Conservation (phyloP, 2,113 vertebrate genomes). For the Heteronetta atricapilla region DNA sequence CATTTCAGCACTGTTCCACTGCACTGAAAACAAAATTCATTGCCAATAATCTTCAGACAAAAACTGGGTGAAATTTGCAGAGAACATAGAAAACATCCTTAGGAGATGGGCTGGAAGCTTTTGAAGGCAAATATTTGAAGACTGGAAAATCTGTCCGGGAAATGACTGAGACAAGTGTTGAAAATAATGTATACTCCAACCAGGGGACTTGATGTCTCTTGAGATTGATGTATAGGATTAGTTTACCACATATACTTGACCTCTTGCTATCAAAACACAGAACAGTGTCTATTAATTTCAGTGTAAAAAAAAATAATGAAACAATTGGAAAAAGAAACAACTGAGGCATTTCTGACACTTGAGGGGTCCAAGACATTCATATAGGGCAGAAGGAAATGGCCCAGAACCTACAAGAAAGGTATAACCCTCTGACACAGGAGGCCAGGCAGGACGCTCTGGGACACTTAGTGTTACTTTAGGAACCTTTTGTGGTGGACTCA, state of each 20-base stretch:
- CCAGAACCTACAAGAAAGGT: neutral
- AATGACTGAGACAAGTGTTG: neutral
- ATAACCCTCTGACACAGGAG: neutral
- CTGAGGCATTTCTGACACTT: neutral
- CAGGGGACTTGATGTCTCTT: neutral
- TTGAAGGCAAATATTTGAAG: too few species aligned
- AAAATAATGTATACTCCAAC: neutral
- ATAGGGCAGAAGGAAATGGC: neutral
- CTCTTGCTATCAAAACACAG: neutral
- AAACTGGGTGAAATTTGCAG: neutral
- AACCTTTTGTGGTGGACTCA: neutral
- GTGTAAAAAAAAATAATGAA: neutral
- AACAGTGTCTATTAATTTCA: neutral
- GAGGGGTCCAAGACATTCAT: neutral
- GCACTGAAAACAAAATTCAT: neutral
- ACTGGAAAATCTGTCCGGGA: too few species aligned
- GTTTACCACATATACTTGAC: neutral
- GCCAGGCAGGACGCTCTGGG: neutral
- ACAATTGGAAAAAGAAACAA: neutral
- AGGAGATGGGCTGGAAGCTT: neutral
- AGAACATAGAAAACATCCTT: neutral
- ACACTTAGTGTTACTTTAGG: neutral
- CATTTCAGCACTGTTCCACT: neutral
- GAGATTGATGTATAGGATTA: neutral
- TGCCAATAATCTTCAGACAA: neutral